These are phyloP conservation scores for Sparus aurata DNA, from an alignment of 2,797 vertebrate genomes.

Conservation along the genomic window DNA sequence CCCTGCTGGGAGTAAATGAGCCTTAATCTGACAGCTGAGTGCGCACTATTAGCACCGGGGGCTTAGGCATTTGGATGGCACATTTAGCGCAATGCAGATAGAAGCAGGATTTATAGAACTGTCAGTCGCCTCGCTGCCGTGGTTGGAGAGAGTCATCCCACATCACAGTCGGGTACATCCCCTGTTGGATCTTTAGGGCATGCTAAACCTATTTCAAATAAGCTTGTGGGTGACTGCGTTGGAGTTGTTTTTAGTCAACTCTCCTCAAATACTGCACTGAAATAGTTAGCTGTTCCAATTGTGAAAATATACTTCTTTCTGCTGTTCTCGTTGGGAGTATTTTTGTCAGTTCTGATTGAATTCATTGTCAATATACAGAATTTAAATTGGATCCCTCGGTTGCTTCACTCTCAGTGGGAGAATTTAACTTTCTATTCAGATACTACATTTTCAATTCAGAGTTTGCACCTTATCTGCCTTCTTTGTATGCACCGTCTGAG, in stretches of 20 bases:
- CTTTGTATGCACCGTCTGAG: conserved; percentile 38
- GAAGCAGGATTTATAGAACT: conserved; percentile 61
- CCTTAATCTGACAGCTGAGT: conserved; percentile 83
- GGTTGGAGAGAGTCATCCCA: neutral
- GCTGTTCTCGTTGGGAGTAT: conserved; percentile 2
- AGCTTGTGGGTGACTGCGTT: conserved; percentile 30
- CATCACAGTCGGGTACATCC: conserved; percentile 24
- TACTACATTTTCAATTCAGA: conserved; percentile 42
- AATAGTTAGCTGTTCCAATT: conserved; percentile 14
- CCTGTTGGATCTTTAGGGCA: conserved; percentile 32
- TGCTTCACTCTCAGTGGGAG: neutral
- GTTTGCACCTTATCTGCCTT: conserved; percentile 44
- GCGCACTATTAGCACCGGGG: conserved; percentile 72
- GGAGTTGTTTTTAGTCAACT: conserved; percentile 21
- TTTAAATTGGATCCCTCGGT: conserved; percentile 27
- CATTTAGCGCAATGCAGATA: conserved; percentile 48
- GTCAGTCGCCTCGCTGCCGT: conserved; percentile 23
- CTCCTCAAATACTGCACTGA: conserved; percentile 8
- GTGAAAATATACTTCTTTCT: neutral
- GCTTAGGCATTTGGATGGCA: conserved; percentile 65
- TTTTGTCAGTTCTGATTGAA: conserved; percentile 20
- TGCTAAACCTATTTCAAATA: conserved; percentile 48
- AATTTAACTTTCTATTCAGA: conserved; percentile 20
- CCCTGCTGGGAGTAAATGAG: conserved; percentile 84
- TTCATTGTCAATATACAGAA: conserved; percentile 32